phyloP scores from a whole-genome alignment of 2,888 invertebrate species.

The Pelosia muscerda region DNA sequence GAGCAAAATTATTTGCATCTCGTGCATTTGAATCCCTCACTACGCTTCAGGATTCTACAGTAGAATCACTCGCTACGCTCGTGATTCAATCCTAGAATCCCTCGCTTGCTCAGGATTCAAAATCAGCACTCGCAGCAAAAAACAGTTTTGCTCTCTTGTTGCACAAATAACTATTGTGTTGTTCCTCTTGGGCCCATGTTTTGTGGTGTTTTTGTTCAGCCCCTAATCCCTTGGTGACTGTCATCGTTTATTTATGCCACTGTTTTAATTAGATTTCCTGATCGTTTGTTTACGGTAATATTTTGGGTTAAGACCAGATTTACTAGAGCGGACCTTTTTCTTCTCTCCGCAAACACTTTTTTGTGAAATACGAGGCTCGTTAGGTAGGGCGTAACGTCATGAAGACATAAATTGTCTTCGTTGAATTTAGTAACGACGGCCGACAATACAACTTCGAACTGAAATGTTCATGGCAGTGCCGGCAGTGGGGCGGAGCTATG shows the following conservation, averaged over 20 bases:
- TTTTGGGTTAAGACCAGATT: conserved; percentile 32
- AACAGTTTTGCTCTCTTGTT: no score
- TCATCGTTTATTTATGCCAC: conserved; percentile 59
- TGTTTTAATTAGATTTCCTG: conserved; percentile 56
- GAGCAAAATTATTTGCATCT: no score
- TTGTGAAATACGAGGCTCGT: conserved; percentile 34
- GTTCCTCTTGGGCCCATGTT: conserved; percentile 46
- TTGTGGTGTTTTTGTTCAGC: conserved; percentile 51
- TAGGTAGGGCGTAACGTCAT: conserved; percentile 36
- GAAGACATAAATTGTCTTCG: conserved; percentile 42
- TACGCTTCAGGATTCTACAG: no score
- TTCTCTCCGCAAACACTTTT: conserved; percentile 19
- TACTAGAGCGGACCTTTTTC: conserved; percentile 23
- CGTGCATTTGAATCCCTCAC: no score
- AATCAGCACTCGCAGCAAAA: no score
- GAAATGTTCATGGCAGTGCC: conserved; percentile 40
- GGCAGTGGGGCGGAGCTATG: conserved; percentile 57
- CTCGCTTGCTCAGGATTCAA: no score
- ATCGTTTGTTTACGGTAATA: conserved; percentile 43
- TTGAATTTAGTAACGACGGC: conserved; percentile 32
- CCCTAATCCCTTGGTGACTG: conserved; percentile 48
- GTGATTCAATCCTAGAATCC: no score
- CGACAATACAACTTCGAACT: conserved; percentile 37
- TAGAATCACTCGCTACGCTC: no score
- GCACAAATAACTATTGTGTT: no score